Evolutionary conservation across 2,888 invertebrate genomes (phyloP).

Genomic region (Drosophila koepferae): DNA sequence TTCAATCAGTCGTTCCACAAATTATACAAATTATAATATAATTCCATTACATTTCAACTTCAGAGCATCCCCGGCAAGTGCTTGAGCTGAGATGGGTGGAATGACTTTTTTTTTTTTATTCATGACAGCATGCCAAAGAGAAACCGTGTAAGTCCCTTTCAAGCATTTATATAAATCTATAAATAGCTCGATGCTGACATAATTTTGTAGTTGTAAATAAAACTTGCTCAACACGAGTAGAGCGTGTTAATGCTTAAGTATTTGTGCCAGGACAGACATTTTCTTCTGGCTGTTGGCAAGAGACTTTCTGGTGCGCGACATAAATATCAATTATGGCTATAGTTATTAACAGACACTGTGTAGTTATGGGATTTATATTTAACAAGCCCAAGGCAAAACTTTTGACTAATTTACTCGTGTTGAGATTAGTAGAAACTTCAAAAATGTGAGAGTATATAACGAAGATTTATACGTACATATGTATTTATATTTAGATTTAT

Average conservation of each 20-base stretch:
- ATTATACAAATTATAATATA: conserved; percentile 47
- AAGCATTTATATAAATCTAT: background rate
- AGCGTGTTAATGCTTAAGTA: background rate
- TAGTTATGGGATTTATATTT: conserved; percentile 47
- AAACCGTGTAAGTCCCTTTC: background rate
- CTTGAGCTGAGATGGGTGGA: background rate
- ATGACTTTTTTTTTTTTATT: background rate
- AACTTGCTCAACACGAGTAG: background rate
- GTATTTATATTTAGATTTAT: background rate
- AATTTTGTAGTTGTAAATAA: background rate
- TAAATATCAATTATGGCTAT: conserved; percentile 63
- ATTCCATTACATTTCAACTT: conserved; percentile 38
- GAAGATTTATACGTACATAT: background rate
- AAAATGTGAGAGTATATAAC: background rate
- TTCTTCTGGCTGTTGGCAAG: background rate
- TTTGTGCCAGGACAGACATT: background rate
- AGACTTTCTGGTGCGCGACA: conserved; percentile 25
- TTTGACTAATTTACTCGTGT: conserved; percentile 20
- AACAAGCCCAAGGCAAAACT: background rate
- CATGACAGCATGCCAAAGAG: background rate
- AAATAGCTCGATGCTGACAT: background rate
- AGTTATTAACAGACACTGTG: conserved; percentile 53
- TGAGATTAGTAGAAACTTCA: conserved; percentile 6
- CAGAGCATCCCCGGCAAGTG: background rate
- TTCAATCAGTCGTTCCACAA: conserved; percentile 46